Evolutionary conservation across 2,888 invertebrate species (phyloP).

Genomic region (Galeopsomyia nigrocyanea): DNA sequence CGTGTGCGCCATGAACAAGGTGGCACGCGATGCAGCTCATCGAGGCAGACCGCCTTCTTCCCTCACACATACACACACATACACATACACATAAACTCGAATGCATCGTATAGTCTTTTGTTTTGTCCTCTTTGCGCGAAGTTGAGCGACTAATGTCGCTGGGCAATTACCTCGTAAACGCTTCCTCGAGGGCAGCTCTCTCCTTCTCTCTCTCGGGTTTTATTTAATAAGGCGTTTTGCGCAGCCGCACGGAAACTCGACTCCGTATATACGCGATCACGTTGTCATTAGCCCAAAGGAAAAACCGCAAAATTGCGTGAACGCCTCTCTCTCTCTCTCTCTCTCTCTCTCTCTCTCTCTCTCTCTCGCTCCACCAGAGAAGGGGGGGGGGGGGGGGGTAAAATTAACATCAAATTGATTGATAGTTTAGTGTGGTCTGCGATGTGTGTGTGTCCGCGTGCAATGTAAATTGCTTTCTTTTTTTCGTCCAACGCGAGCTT

Average conservation of each 20-base stretch:
- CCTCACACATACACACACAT: too few species aligned
- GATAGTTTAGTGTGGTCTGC: slow-evolving; percentile 13
- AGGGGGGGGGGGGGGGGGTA: too few species aligned
- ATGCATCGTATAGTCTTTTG: background rate
- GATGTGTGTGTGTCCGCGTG: background rate
- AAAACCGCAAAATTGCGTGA: slow-evolving; percentile 1
- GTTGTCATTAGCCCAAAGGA: slow-evolving; percentile 34
- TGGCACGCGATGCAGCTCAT: too few species aligned
- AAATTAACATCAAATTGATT: slow-evolving; percentile 38
- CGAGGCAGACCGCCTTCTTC: too few species aligned
- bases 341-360: too few species aligned
- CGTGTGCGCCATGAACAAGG: too few species aligned
- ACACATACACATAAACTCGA: too few species aligned
- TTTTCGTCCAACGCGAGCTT: background rate
- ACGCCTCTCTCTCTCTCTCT: background rate
- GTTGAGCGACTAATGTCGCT: slow-evolving; percentile 22
- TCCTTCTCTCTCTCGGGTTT: background rate
- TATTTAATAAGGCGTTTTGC: slow-evolving; percentile 42
- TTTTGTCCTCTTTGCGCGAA: background rate
- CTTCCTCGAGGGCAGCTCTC: slow-evolving; percentile 25
- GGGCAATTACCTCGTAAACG: slow-evolving; percentile 40
- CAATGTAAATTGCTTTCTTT: slow-evolving; percentile 12
- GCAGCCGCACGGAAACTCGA: slow-evolving; percentile 22
- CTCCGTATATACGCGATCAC: slow-evolving; percentile 33
- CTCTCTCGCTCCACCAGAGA: too few species aligned